These are phyloP conservation scores for Ambastaia sidthimunki DNA, from an alignment of 2,797 vertebrate genomes.

Conservation along the genomic window DNA sequence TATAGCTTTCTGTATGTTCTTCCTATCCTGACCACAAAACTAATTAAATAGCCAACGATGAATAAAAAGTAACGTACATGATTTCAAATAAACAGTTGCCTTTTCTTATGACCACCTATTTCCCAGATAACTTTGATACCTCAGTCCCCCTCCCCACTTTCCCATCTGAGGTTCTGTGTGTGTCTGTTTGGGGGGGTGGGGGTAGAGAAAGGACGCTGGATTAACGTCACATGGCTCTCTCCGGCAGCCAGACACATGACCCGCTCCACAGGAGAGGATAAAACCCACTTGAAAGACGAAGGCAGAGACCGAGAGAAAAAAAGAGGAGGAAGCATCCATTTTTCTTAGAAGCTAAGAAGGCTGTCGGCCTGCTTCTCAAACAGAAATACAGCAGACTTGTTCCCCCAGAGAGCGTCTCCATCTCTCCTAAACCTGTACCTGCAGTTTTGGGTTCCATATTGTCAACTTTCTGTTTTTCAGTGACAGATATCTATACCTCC, in stretches of 20 bases:
- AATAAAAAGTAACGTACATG: constrained; percentile 3
- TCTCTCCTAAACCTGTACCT: constrained; percentile 35
- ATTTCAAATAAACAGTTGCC: constrained; percentile 14
- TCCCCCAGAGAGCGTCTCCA: constrained; percentile 47
- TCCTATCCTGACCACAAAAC: background rate
- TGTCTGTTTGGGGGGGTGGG: background rate
- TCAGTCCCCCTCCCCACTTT: constrained; percentile 17
- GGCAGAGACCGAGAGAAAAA: constrained; percentile 52
- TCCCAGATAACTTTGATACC: constrained; percentile 34
- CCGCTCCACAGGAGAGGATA: constrained; percentile 66
- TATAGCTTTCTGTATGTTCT: background rate
- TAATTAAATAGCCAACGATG: background rate
- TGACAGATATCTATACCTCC: constrained; percentile 3
- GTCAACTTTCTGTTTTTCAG: constrained; percentile 24
- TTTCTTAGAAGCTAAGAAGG: constrained; percentile 66
- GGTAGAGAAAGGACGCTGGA: constrained; percentile 51
- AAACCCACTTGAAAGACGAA: constrained; percentile 67
- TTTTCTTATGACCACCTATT: constrained; percentile 29
- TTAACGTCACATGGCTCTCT: constrained; percentile 68
- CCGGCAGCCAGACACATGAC: constrained; percentile 69
- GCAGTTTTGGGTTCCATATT: constrained; percentile 23
- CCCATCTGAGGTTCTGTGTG: constrained; percentile 28
- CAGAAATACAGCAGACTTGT: constrained; percentile 55
- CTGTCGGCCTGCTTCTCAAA: constrained; percentile 59
- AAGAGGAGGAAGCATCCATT: constrained; percentile 63